phyloP scores from a whole-genome alignment of 2,888 invertebrate genomes.

The Endomychus coccineus region DNA sequence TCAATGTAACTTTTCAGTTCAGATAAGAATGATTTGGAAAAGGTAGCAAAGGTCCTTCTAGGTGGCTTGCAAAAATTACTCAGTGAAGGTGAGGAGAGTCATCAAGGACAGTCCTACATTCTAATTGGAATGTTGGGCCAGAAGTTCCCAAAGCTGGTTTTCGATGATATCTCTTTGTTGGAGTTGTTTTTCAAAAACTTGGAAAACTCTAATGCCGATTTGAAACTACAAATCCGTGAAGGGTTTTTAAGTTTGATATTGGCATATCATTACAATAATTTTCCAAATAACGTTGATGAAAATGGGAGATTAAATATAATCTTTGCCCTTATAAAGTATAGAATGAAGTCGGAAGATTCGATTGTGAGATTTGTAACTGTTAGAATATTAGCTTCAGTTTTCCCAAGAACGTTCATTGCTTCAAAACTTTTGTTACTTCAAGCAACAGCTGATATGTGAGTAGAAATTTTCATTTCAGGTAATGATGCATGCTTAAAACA shows the following conservation, averaged over 20 bases:
- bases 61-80: conserved; percentile 67
- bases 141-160: conserved; percentile 55
- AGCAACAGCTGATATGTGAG: conserved; percentile 76
- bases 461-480: too few species aligned
- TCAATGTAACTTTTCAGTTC: conserved; percentile 46
- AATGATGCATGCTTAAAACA: too few species aligned
- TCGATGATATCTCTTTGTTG: conserved; percentile 56
- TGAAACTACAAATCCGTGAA: conserved; percentile 40
- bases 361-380: conserved; percentile 79
- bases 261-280: conserved; percentile 38
- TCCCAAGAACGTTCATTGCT: conserved; percentile 72
- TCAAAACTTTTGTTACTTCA: conserved; percentile 74
- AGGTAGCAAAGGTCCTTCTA: conserved; percentile 64
- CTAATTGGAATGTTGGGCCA: conserved; percentile 63
- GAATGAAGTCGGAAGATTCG: conserved; percentile 68
- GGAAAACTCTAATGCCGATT: conserved; percentile 41
- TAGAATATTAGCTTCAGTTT: conserved; percentile 73
- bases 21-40: conserved; percentile 52
- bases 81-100: conserved; percentile 54
- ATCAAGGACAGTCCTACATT: conserved; percentile 64
- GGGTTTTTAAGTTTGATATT: conserved; percentile 37
- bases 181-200: conserved; percentile 48
- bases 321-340: conserved; percentile 59
- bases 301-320: conserved; percentile 38
- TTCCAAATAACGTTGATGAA: conserved; percentile 34